Conservation (phyloP, 2,113 vertebrate genomes). For the Zosterops hypoxanthus region DNA sequence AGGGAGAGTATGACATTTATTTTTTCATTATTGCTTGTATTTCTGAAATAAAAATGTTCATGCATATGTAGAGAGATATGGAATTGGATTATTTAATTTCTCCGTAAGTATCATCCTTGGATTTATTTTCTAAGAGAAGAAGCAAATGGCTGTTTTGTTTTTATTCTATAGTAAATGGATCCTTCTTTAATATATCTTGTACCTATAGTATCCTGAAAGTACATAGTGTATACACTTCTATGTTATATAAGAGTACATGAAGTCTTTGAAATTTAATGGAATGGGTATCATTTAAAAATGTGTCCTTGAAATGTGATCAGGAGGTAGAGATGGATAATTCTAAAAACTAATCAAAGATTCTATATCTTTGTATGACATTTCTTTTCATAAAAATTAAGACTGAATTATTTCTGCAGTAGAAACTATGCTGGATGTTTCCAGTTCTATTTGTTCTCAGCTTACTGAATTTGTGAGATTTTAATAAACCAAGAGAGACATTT, state of each 20-base stretch:
- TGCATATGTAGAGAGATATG: not conserved
- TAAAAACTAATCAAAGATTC: not conserved
- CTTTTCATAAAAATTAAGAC: not conserved
- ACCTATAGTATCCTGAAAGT: not conserved
- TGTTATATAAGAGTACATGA: not conserved
- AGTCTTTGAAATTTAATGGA: not conserved
- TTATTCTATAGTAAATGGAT: not conserved
- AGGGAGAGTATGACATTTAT: not conserved
- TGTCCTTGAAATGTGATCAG: not conserved
- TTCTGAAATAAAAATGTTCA: not conserved
- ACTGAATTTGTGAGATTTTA: not conserved
- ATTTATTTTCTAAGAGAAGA: not conserved
- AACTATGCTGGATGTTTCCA: not conserved
- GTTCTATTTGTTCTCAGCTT: not conserved
- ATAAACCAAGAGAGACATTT: not conserved
- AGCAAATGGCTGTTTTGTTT: not conserved
- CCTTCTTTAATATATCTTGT: not conserved
- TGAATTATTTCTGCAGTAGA: not conserved
- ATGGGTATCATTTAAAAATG: not conserved
- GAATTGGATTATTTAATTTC: not conserved
- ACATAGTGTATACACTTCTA: not conserved
- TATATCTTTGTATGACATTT: not conserved
- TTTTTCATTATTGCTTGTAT: not conserved
- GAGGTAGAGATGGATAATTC: not conserved
- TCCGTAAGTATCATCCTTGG: not conserved